Percentiles rank a stretch among this genome's conserved stretches.
Evolutionary conservation across 2,888 invertebrate genomes (phyloP).

Genomic region (Magallana nippona): DNA sequence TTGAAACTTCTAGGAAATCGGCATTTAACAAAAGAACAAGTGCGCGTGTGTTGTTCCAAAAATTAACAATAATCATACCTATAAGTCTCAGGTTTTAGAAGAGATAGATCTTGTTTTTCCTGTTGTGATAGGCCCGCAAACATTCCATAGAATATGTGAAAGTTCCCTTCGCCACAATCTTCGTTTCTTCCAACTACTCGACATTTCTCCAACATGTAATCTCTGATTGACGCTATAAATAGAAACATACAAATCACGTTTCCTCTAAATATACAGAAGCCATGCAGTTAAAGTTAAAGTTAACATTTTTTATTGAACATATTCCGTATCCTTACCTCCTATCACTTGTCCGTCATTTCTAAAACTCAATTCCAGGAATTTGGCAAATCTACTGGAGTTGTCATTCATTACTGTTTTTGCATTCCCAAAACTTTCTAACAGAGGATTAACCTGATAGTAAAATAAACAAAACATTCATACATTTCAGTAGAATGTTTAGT

Average conservation of each 20-base stretch:
- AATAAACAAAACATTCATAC: too few species aligned
- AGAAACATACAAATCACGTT: neutral
- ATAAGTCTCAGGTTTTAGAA: constrained; percentile 52
- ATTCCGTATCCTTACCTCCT: too few species aligned
- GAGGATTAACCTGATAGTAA: constrained; percentile 48
- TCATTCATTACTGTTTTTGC: constrained; percentile 49
- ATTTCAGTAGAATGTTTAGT: too few species aligned
- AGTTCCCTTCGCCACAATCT: constrained; percentile 71
- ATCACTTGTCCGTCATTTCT: constrained; percentile 64
- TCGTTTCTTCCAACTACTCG: constrained; percentile 71
- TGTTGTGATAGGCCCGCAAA: constrained; percentile 66
- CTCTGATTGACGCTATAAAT: constrained; percentile 73
- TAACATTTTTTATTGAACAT: too few species aligned
- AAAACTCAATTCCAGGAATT: constrained; percentile 75
- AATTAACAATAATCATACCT: constrained; percentile 48
- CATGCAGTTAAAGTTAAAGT: too few species aligned
- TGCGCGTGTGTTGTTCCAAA: too few species aligned
- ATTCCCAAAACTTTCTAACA: constrained; percentile 50
- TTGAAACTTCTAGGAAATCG: too few species aligned
- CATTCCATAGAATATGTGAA: constrained; percentile 77
- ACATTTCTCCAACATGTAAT: constrained; percentile 78
- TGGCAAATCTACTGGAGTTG: constrained; percentile 74
- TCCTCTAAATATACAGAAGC: neutral
- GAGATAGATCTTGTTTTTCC: constrained; percentile 51
- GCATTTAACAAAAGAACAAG: too few species aligned